phyloP scores from a whole-genome alignment of 2,113 vertebrate genomes.

The cattle (Bos taurus) region ARS-UCD2.0 NC_037346.1:22485001-22485500 shows the following conservation, averaged over 20 bases:
- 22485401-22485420: not conserved
- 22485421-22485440: accelerated
- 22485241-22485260: too few species aligned
- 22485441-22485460: not conserved
- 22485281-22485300: accelerated
- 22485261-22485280: too few species aligned
- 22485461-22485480: not conserved
- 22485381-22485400: too few species aligned
- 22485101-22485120: not conserved
- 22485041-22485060: not conserved
- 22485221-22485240: too few species aligned
- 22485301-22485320: accelerated
- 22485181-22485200: too few species aligned
- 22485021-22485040: not conserved
- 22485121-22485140: not conserved
- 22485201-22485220: too few species aligned
- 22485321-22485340: too few species aligned
- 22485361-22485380: too few species aligned
- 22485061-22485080: not conserved
- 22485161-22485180: too few species aligned
- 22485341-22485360: too few species aligned
- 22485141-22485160: not conserved
- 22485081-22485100: not conserved
- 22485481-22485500: not conserved
- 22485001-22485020: not conserved